Evolutionary conservation across 2,888 invertebrate species (phyloP), one percentile per base, ranked within the genome.

Genomic region (Pristionchus arcanus): DNA sequence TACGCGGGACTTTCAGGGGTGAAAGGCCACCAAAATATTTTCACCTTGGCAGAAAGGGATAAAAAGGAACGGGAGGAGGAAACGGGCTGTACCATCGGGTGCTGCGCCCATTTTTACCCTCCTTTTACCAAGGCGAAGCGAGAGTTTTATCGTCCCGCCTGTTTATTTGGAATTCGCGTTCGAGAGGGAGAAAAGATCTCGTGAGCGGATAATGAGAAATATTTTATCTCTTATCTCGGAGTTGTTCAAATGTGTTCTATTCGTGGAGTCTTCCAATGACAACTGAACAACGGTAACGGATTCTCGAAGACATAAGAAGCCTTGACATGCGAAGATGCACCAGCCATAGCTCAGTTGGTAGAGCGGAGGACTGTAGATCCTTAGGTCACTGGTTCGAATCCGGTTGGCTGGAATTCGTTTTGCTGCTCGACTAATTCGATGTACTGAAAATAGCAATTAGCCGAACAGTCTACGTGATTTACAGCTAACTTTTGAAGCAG

Each of bases 351-450:
- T 90, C 90, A 90, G 90, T 90, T 90, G 90, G 90, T 90, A 90
- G 87, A 90, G 87, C 87, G 87, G 90, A 87, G 90, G 90, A 90
- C 90, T 90, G 90, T 88, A 90, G 88, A 90, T 88, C 87, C 68
- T 87, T 87, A 68, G 87, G 66, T 87, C 66, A 63, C 86, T 86
- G 63, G 66, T 68, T 87, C 68, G 59, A 59, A 53, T 84, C 84
- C 84, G 59, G 59, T 59, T 84, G 84, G 84, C 25, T 63, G 59
- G 59, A 84, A 59, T 55, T 28, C 19, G 21, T 84, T 55, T 84
- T 53, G 55, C 1, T 21, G 19, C 19, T 55, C 49, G 13, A 53
- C 7, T 7, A 53, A 13, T 53, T n/a, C n/a, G n/a, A n/a, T n/a
- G n/a, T n/a, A n/a, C n/a, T 9, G 42, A 49, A 49, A 9, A 49